These are phyloP conservation scores for Corythornis vintsioides DNA, from an alignment of 2,113 vertebrate species.

Conservation along the genomic window DNA sequence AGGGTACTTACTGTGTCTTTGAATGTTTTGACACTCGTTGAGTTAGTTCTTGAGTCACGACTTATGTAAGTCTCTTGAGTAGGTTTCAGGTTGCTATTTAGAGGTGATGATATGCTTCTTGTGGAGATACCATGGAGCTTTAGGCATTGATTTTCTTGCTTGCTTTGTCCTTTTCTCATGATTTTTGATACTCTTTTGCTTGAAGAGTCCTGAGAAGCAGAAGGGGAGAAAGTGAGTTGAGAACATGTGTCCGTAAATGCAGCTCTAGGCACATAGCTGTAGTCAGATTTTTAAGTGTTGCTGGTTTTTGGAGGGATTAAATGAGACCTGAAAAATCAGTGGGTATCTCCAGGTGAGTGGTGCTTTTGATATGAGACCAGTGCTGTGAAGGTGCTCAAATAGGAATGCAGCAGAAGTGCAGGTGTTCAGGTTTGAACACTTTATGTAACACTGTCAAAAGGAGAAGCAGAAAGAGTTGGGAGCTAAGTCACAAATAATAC, in stretches of 20 bases:
- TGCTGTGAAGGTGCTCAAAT: background rate
- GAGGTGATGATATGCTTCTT: slow-evolving; percentile 37
- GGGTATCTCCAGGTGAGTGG: background rate
- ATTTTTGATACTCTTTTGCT: background rate
- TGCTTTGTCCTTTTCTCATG: background rate
- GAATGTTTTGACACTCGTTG: slow-evolving; percentile 47
- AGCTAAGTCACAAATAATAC: background rate
- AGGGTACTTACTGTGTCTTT: slow-evolving; percentile 49
- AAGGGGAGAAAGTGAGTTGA: background rate
- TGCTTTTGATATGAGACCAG: background rate
- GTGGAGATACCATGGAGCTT: background rate
- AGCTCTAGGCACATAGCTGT: background rate
- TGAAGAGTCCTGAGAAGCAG: background rate
- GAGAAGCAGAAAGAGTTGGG: slow-evolving; percentile 1
- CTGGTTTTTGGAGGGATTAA: background rate
- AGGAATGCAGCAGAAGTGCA: background rate
- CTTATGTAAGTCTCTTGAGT: slow-evolving; percentile 59
- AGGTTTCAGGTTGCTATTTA: slow-evolving; percentile 66
- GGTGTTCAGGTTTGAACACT: background rate
- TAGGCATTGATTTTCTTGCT: background rate
- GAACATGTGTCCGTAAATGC: background rate
- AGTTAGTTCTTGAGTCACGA: slow-evolving; percentile 47
- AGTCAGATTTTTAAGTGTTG: background rate
- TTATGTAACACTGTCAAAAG: background rate
- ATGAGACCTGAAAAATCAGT: background rate